phyloP scores from a whole-genome alignment of 2,797 vertebrate species.

The Scolopax bukidnonensis region DNA sequence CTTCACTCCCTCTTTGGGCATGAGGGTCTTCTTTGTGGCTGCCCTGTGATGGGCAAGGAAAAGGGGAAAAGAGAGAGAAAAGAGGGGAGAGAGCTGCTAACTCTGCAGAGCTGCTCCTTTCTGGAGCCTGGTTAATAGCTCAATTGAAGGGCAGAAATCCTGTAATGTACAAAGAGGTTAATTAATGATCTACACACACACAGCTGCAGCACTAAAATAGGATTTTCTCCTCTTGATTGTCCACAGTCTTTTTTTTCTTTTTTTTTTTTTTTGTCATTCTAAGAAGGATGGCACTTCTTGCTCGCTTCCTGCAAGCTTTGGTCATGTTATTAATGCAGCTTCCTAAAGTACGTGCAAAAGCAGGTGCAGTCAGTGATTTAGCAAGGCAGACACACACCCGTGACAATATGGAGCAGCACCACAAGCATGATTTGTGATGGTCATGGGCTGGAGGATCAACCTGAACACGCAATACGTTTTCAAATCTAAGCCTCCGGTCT shows the following conservation, averaged over 20 bases:
- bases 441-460: not conserved
- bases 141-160: not conserved
- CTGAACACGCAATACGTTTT: not conserved
- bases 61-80: not conserved
- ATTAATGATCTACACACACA: not conserved
- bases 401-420: not conserved
- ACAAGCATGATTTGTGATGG: not conserved
- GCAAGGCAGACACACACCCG: rapidly evolving
- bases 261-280: not conserved
- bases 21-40: not conserved
- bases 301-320: not conserved
- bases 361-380: not conserved
- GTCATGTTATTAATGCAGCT: not conserved
- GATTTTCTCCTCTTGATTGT: slow-evolving; percentile 20
- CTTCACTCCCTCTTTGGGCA: not conserved
- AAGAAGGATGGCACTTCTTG: not conserved
- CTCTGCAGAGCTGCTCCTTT: not conserved
- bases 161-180: not conserved
- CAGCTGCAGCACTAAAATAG: not conserved
- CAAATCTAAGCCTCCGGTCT: not conserved
- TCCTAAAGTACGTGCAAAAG: not conserved
- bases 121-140: not conserved
- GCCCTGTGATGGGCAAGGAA: not conserved
- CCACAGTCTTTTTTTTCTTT: not conserved
- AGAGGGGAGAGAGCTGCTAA: not conserved